phyloP scores from a whole-genome alignment of 2,797 vertebrate genomes.

The Cirrhinus molitorella region DNA sequence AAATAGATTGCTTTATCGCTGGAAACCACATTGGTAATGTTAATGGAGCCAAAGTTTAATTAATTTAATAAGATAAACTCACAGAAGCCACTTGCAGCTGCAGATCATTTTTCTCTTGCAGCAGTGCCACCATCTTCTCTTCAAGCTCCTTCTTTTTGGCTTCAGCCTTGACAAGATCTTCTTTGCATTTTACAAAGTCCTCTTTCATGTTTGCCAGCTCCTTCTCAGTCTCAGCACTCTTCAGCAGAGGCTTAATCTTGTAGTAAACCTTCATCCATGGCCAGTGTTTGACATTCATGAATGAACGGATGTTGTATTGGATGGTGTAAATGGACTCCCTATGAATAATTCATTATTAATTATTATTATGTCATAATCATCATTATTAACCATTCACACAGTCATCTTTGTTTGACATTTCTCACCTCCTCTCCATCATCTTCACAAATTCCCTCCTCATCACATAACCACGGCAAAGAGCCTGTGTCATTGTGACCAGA shows the following conservation, averaged over 20 bases:
- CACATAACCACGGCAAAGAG: conserved; percentile 79
- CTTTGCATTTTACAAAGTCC: neutral
- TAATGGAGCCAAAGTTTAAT: neutral
- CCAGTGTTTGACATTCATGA: conserved; percentile 93
- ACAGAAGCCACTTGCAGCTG: conserved; percentile 88
- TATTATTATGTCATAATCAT: too few relatives aligned
- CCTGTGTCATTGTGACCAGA: conserved; percentile 83
- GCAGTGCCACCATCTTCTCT: conserved; percentile 87
- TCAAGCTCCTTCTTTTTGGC: conserved; percentile 89
- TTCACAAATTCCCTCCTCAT: conserved; percentile 85
- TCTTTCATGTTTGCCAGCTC: conserved; percentile 82
- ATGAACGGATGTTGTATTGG: conserved; percentile 52
- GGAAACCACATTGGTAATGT: neutral
- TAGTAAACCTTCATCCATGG: conserved; percentile 95
- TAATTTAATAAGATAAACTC: conserved; percentile 58
- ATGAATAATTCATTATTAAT: too few relatives aligned
- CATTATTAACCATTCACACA: too few relatives aligned
- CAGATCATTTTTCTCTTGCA: conserved; percentile 91
- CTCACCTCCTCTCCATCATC: conserved; percentile 82
- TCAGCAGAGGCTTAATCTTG: conserved; percentile 69
- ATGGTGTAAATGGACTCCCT: too few relatives aligned
- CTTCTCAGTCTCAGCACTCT: neutral
- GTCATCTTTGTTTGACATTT: neutral
- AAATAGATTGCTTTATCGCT: conserved; percentile 51
- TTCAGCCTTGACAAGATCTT: conserved; percentile 68